phyloP scores from a whole-genome alignment of 1,140 invertebrate species.

The Ceratina japonica region DNA sequence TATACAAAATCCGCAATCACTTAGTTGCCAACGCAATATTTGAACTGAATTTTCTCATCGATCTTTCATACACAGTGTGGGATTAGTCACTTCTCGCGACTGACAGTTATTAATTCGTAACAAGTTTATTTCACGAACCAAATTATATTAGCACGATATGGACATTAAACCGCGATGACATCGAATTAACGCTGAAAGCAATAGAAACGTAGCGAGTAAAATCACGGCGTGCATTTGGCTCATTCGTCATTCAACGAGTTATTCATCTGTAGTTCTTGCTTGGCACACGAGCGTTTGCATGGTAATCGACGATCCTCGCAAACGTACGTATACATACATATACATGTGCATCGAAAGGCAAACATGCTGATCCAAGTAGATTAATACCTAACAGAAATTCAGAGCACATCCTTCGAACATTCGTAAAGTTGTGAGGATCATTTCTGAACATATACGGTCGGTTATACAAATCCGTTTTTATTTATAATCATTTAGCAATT shows the following conservation, averaged over 20 bases:
- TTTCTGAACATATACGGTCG: background rate
- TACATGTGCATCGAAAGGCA: background rate
- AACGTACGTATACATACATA: background rate
- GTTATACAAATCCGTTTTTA: no score
- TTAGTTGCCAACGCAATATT: no score
- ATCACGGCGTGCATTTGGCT: background rate
- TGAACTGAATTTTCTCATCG: background rate
- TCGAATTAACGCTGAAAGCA: conserved; percentile 10
- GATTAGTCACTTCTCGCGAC: background rate
- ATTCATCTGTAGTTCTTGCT: background rate
- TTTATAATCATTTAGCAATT: no score
- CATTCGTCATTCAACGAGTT: background rate
- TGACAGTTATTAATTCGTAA: background rate
- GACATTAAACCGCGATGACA: background rate
- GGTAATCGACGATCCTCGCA: background rate
- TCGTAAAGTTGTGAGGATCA: background rate
- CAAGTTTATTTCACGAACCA: background rate
- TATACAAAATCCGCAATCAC: no score
- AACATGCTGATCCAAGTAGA: conserved; percentile 3
- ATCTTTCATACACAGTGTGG: background rate
- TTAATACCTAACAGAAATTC: background rate
- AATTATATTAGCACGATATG: background rate
- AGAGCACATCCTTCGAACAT: background rate
- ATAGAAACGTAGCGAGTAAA: conserved; percentile 2
- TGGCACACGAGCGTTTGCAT: background rate